phyloP scores from a whole-genome alignment of 1,140 invertebrate species.

The Ectropis grisescens region DNA sequence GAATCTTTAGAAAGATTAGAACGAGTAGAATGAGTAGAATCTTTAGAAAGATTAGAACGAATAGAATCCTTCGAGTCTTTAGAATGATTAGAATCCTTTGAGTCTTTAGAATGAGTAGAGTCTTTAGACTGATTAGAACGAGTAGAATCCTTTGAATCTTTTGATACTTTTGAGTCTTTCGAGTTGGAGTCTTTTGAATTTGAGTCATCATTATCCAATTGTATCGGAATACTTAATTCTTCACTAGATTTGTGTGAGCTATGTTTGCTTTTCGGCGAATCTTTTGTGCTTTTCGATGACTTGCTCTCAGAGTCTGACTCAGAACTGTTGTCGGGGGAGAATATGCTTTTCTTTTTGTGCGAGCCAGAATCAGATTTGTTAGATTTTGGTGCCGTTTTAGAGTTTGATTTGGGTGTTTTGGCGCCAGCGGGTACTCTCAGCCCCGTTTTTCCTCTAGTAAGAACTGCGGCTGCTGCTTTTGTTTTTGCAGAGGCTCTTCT shows the following conservation, averaged over 20 bases:
- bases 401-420: conserved; percentile 41
- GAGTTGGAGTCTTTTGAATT: conserved; percentile 26
- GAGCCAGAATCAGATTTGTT: conserved; percentile 56
- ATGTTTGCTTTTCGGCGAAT: conserved; percentile 36
- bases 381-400: conserved; percentile 51
- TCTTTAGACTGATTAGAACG: too few species aligned
- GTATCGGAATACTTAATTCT: conserved; percentile 25
- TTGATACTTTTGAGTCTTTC: too few species aligned
- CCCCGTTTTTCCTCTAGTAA: conserved; percentile 36
- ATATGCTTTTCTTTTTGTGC: conserved; percentile 84
- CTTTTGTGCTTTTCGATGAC: conserved; percentile 42
- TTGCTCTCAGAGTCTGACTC: conserved; percentile 75
- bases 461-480: conserved; percentile 40
- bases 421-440: conserved; percentile 31
- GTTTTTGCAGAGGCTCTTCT: conserved; percentile 48
- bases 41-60: too few species aligned
- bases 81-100: too few species aligned
- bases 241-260: conserved; percentile 46
- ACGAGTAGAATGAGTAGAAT: too few species aligned
- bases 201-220: conserved; percentile 55
- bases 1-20: too few species aligned
- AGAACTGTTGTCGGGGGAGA: conserved; percentile 85
- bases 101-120: too few species aligned
- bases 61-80: too few species aligned
- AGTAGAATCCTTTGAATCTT: too few species aligned